A percentile compares a stretch with the other conserved stretches of the same genome.
Conservation (phyloP, 2,113 vertebrate species). For the Actinemys pallida region DNA sequence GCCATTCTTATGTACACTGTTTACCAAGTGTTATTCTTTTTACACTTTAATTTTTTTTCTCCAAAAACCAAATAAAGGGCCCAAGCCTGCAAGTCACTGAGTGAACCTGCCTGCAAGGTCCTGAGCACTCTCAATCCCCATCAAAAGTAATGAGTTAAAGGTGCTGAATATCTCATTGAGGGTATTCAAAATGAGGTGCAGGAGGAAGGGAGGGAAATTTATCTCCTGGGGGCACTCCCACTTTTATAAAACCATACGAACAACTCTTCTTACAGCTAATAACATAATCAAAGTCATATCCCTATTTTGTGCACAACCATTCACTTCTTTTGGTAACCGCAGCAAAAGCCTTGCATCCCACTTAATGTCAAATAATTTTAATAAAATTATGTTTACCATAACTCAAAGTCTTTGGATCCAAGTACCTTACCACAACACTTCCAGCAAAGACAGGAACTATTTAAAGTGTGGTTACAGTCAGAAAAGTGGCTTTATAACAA, state of each 20-base stretch:
- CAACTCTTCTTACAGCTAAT: background rate
- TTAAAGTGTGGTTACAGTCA: background rate
- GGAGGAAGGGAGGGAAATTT: background rate
- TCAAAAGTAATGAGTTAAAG: background rate
- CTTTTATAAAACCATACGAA: background rate
- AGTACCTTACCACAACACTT: background rate
- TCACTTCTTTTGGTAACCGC: constrained; percentile 11
- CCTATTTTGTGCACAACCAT: background rate
- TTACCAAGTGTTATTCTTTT: background rate
- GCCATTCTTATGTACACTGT: background rate
- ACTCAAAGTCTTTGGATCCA: background rate
- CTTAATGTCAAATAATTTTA: background rate
- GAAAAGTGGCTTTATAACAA: background rate
- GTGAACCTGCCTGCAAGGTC: background rate
- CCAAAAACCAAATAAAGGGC: background rate
- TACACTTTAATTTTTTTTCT: background rate
- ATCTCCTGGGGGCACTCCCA: background rate
- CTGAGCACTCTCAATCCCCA: background rate
- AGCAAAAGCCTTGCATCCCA: background rate
- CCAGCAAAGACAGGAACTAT: background rate
- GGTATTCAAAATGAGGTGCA: fast-evolving
- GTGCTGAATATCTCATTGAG: background rate
- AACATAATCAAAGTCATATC: background rate
- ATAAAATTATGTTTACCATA: background rate
- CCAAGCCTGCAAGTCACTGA: background rate